phyloP scores from a whole-genome alignment of 2,888 invertebrate species.

The Tinea pellionella region DNA sequence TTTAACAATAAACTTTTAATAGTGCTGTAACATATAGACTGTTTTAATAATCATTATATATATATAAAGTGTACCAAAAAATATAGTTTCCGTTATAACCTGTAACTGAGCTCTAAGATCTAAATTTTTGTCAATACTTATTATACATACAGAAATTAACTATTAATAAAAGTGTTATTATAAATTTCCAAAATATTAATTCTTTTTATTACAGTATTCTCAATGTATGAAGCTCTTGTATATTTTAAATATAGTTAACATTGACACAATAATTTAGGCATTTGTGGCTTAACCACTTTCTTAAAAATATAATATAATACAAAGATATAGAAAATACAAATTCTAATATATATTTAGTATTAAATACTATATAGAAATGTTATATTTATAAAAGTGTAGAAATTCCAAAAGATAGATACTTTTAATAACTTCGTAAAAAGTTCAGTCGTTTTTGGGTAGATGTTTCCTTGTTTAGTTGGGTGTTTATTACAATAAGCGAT shows the following conservation, averaged over 20 bases:
- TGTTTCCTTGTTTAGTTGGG: slow-evolving; percentile 21
- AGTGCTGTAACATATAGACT: neutral
- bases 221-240: neutral
- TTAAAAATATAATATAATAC: neutral
- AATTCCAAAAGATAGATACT: slow-evolving; percentile 26
- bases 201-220: neutral
- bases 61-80: neutral
- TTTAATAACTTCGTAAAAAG: slow-evolving; percentile 16
- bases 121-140: neutral
- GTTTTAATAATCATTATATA: neutral
- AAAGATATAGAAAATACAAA: neutral
- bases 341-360: neutral
- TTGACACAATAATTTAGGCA: slow-evolving; percentile 5
- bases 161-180: neutral
- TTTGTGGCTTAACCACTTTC: neutral
- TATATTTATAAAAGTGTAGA: slow-evolving; percentile 13
- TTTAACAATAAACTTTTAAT: neutral
- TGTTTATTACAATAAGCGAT: slow-evolving; percentile 16
- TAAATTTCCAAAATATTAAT: neutral
- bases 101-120: neutral
- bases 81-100: neutral
- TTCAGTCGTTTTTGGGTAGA: slow-evolving; percentile 33
- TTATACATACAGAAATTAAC: neutral
- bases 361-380: slow-evolving; percentile 12
- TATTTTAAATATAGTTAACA: neutral